Percentiles rank a stretch among this genome's conserved stretches.
phyloP scores from a whole-genome alignment of 2,888 invertebrate genomes.

The Adelphocoris suturalis region DNA sequence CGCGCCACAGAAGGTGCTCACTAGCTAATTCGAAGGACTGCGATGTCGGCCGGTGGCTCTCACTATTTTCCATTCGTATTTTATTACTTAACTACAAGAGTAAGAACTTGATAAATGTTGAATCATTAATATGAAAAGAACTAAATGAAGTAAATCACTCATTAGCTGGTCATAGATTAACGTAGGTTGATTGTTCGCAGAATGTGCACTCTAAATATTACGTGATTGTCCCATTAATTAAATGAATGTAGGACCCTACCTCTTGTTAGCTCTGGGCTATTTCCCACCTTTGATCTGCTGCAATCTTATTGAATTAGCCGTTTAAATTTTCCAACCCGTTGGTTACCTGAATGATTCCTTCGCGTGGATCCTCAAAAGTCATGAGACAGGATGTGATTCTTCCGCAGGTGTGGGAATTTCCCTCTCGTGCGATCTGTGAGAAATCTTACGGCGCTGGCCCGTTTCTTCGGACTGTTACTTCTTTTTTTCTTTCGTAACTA shows the following conservation, averaged over 20 bases:
- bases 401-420: neutral
- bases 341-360: slow-evolving; percentile 9
- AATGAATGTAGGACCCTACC: neutral
- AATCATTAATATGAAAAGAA: too few species aligned
- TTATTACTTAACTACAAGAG: too few species aligned
- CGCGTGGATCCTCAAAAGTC: neutral
- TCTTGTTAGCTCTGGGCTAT: neutral
- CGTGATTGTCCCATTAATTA: too few species aligned
- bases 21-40: too few species aligned
- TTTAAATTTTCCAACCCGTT: slow-evolving; percentile 27
- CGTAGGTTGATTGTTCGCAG: too few species aligned
- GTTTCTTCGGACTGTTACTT: neutral
- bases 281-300: slow-evolving; percentile 13
- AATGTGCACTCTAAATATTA: too few species aligned
- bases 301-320: neutral
- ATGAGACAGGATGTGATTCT: slow-evolving; percentile 12
- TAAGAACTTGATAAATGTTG: too few species aligned
- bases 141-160: too few species aligned
- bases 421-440: neutral
- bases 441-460: neutral
- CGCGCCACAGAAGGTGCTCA: too few species aligned
- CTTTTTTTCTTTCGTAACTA: neutral
- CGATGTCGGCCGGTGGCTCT: too few species aligned
- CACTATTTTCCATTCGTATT: too few species aligned
- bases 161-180: too few species aligned